Percentiles rank a stretch among this genome's conserved stretches.
These are phyloP conservation scores for Tupaia tana DNA, from an alignment of 2,113 vertebrate species.

Conservation along the genomic window DNA sequence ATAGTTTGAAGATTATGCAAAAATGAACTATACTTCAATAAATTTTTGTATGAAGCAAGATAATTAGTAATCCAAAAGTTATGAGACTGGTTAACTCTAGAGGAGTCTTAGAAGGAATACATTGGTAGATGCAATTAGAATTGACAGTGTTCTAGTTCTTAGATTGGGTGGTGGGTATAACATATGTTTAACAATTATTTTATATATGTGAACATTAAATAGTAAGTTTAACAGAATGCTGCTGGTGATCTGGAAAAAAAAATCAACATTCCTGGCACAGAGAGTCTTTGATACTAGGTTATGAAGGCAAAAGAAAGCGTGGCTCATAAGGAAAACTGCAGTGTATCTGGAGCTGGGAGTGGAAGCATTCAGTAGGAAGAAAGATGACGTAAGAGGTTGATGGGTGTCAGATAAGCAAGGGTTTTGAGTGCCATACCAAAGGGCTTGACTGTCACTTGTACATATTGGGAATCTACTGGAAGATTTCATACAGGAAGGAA, in stretches of 20 bases:
- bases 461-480: background rate
- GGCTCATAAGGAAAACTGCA: background rate
- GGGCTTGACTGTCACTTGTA: background rate
- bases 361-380: background rate
- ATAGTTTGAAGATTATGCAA: background rate
- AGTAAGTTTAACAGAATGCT: background rate
- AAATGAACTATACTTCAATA: background rate
- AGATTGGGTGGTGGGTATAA: background rate
- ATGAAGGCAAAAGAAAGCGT: background rate
- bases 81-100: background rate
- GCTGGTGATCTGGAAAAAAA: background rate
- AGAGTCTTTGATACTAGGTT: background rate
- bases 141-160: background rate
- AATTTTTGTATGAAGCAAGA: background rate
- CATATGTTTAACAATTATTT: background rate
- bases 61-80: background rate
- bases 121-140: too few species aligned
- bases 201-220: background rate
- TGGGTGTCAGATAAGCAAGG: background rate
- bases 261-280: background rate
- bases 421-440: background rate
- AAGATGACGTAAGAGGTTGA: background rate
- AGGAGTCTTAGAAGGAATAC: background rate
- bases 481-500: background rate
- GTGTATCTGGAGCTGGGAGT: background rate